Evolutionary conservation across 2,797 vertebrate genomes (phyloP), one percentile per base, ranked within the genome.

Genomic region (Gorsachius magnificus): DNA sequence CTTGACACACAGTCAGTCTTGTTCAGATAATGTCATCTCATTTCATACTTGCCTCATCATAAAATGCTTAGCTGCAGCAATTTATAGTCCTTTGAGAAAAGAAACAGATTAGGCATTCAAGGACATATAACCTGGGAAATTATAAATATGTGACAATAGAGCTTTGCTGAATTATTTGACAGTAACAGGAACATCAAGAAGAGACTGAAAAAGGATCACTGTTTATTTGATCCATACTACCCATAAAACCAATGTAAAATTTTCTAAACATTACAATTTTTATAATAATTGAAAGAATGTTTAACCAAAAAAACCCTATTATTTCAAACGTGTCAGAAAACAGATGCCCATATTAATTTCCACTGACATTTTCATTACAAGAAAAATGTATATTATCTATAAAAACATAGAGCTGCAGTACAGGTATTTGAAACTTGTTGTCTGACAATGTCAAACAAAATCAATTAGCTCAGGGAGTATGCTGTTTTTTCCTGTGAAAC

Each of bases 241-340:
- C 8, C 68, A 7, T 38, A 86, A 87, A 92, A 60, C 1, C 3
- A 4, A 25, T 11, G 4, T 6, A 43, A 69, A 68, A 24, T 10
- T 8, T 38, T 5, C 45, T 78, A 3, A 64, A 38, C 5, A 13
- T 63, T 46, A 9, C 10, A 0, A 9, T 48, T 82, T 94, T 68
- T 58, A 24, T 56, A 36, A 33, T 22, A 83, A 57, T 7, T 1
- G 60, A 33, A 35, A 58, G 20, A 56, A 4, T 16, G 6, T 60
- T 78, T 68, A 12, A 66, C 1, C 0, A 13, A 79, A 85, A 43
- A 58, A 41, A 8, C 1, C 1, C 5, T 4, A 18, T 57, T 5
- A 25, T 43, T 71, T 84, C 11, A 83, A 83, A 72, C 6, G 6
- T 87, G 4, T n/a, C 33, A 87, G 56, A 81, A 43, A 84, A 57